Evolutionary conservation across 2,888 invertebrate species (phyloP), one percentile per base, ranked within the genome.

Genomic region (Caenorhabditis parvicauda): DNA sequence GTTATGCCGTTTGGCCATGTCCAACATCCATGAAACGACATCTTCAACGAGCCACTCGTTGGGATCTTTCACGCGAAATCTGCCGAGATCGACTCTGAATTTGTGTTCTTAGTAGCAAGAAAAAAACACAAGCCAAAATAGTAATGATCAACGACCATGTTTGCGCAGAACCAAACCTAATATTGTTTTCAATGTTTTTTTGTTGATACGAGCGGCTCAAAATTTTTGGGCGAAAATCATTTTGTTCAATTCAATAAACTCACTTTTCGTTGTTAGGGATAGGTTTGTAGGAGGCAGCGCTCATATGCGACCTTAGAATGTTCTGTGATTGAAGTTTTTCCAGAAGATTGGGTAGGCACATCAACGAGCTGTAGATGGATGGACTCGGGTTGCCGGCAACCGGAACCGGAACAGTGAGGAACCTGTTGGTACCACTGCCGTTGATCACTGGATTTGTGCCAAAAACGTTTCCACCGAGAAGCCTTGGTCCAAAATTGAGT

Each of bases 61-160:
- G 9, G 80, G 75, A 47, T 79, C 77, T 49, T 74, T 75, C 21
- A 65, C 81, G 64, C 83, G 83, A 52, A 72, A 80, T 6, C 75
- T 47, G 49, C 66, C 73, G 51, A 80, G 51, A 52, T 80, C 78
- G 12, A 80, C 70, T 42, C 71, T 70, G 53, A 47, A 68, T 59
- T 51, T 19, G 38, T 51, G 48, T 24, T 19, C 27, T 37, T 45
- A 17, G 17, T 4, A 38, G 24, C 5, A 17, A 52, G 14, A 29
- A 3, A n/a, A n/a, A n/a, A n/a, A n/a, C n/a, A n/a, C n/a, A n/a
- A n/a, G n/a, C n/a, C n/a, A n/a, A n/a, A n/a, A n/a, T n/a, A n/a
- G n/a, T n/a, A n/a, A n/a, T n/a, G n/a, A n/a, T n/a, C n/a, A n/a
- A n/a, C n/a, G 17, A 45, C 5, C 25, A 9, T 12, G 12, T 6